phyloP scores from a whole-genome alignment of 2,797 vertebrate genomes.

The Garrulus glandarius region DNA sequence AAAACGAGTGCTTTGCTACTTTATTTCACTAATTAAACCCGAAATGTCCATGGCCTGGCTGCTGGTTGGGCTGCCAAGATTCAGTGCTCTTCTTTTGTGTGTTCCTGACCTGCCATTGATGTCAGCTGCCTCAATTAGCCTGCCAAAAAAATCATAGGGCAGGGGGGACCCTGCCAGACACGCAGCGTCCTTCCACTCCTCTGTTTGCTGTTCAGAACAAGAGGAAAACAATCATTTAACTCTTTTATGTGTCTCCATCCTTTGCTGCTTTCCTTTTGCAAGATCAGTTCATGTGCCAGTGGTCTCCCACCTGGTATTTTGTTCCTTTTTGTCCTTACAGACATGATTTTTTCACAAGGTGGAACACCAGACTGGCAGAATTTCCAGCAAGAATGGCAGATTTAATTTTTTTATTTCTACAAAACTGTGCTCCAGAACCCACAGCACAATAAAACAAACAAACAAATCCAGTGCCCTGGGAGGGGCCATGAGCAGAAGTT shows the following conservation, averaged over 20 bases:
- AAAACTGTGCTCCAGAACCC: not conserved
- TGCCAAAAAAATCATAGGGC: constrained; percentile 29
- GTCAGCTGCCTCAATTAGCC: not conserved
- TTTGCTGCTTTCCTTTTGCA: not conserved
- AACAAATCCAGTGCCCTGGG: not conserved
- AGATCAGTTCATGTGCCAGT: not conserved
- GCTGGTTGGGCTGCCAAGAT: not conserved
- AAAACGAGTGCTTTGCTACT: not conserved
- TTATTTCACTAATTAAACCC: constrained; percentile 18
- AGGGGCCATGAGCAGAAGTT: not conserved
- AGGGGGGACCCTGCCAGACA: not conserved
- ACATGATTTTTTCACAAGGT: not conserved
- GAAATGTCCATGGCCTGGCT: not conserved
- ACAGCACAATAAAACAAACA: not conserved
- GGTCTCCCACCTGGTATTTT: not conserved
- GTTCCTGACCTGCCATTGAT: not conserved
- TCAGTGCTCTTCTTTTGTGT: not conserved
- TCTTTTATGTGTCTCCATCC: not conserved
- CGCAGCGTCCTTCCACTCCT: not conserved
- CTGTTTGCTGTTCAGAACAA: not conserved
- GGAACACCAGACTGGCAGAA: not conserved
- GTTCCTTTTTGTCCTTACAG: not conserved
- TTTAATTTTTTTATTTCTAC: not conserved
- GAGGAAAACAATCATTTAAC: not conserved
- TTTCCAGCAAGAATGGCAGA: not conserved